phyloP scores from a whole-genome alignment of 2,113 vertebrate species.

The Heterotilapia buettikoferi region DNA sequence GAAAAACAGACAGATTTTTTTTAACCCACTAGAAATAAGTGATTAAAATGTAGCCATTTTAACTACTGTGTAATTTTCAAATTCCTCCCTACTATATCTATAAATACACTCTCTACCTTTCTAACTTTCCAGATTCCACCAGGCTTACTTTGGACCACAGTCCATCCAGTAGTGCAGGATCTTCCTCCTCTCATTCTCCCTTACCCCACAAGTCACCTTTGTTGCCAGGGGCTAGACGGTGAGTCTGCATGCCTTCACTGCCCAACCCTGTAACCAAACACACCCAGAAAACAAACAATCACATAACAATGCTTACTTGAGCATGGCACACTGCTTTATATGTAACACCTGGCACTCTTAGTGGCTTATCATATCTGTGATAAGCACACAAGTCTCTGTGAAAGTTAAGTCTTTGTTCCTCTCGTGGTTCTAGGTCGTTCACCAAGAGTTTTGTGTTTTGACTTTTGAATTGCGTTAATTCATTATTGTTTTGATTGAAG shows the following conservation, averaged over 20 bases:
- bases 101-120: background rate
- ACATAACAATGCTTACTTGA: background rate
- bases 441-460: background rate
- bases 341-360: background rate
- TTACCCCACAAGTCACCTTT: slow-evolving; percentile 13
- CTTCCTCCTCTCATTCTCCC: background rate
- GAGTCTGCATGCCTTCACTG: slow-evolving; percentile 23
- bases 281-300: background rate
- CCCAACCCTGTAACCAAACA: slow-evolving; percentile 16
- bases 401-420: background rate
- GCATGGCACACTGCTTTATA: background rate
- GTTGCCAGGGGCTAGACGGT: slow-evolving; percentile 32
- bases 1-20: background rate
- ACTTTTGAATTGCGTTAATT: background rate
- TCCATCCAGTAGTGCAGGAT: background rate
- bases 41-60: background rate
- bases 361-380: background rate
- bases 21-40: background rate
- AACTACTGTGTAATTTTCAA: background rate
- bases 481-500: background rate
- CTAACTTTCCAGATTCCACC: background rate
- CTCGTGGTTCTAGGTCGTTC: background rate
- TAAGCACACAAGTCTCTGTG: background rate
- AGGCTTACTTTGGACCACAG: background rate
- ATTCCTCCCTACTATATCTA: background rate